Percentiles rank a stretch among this genome's conserved stretches.
Conservation (phyloP, 2,888 invertebrate species). For the Nebria brevicollis region DNA sequence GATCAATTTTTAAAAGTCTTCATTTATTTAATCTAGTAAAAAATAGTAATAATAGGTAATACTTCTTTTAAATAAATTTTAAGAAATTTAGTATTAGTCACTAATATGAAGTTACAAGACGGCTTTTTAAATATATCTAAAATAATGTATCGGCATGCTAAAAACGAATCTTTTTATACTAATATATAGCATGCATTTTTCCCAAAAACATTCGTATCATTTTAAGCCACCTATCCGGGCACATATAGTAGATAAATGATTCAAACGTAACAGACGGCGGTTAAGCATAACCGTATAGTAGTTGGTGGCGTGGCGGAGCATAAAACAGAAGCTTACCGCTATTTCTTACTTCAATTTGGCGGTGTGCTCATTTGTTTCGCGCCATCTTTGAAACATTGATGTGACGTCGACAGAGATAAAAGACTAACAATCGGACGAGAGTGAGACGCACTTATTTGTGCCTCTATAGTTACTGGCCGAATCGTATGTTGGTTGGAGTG, state of each 20-base stretch:
- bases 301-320: conserved; percentile 53
- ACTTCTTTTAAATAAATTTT: too few species aligned
- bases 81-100: too few species aligned
- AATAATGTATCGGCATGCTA: too few species aligned
- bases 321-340: conserved; percentile 65
- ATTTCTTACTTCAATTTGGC: conserved; percentile 65
- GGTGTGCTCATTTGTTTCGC: conserved; percentile 64
- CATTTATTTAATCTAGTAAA: too few species aligned
- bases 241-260: conserved; percentile 36
- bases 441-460: conserved; percentile 51
- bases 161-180: too few species aligned
- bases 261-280: conserved; percentile 29
- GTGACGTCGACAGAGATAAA: conserved; percentile 64
- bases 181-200: too few species aligned
- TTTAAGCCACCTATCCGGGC: conserved; percentile 4
- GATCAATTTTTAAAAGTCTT: too few species aligned
- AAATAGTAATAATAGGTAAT: too few species aligned
- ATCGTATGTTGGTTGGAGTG: conserved; percentile 54
- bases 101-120: too few species aligned
- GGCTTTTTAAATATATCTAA: too few species aligned
- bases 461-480: conserved; percentile 49
- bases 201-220: background rate
- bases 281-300: conserved; percentile 42
- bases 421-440: conserved; percentile 59
- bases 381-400: conserved; percentile 65